Evolutionary conservation across 2,797 vertebrate genomes (phyloP).

Genomic region (Psittacula echo): DNA sequence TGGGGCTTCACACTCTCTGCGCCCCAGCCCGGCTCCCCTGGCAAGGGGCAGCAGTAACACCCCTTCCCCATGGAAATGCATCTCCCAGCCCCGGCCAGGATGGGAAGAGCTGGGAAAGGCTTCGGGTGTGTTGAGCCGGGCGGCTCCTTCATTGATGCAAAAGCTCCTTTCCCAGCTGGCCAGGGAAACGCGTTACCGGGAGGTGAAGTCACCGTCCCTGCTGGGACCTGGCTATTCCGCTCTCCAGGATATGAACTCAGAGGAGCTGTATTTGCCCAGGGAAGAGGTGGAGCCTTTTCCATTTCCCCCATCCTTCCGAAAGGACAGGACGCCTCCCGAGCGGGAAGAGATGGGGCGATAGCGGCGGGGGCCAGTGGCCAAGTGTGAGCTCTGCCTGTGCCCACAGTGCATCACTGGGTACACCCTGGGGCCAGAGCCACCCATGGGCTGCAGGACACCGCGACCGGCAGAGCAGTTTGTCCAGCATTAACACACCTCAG

Average conservation of each 20-base stretch:
- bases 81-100: not conserved
- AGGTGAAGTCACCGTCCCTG: conserved; percentile 72
- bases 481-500: not conserved
- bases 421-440: not conserved
- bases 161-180: conserved; percentile 68
- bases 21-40: not conserved
- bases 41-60: not conserved
- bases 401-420: fast-evolving
- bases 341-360: conserved; percentile 66
- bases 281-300: conserved; percentile 73
- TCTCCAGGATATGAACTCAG: conserved; percentile 74
- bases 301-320: conserved; percentile 77
- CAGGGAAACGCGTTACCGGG: conserved; percentile 50
- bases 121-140: not conserved
- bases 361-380: not conserved
- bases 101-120: conserved; percentile 58
- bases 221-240: conserved; percentile 62
- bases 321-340: conserved; percentile 65
- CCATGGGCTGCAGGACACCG: not conserved
- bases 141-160: conserved; percentile 42
- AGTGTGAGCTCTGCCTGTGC: not conserved
- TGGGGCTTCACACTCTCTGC: not conserved
- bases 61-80: not conserved
- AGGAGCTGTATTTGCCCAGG: conserved; percentile 70
- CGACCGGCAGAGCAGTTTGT: not conserved